These are phyloP conservation scores for Plebejus argus DNA, from an alignment of 2,888 invertebrate genomes.

Conservation along the genomic window DNA sequence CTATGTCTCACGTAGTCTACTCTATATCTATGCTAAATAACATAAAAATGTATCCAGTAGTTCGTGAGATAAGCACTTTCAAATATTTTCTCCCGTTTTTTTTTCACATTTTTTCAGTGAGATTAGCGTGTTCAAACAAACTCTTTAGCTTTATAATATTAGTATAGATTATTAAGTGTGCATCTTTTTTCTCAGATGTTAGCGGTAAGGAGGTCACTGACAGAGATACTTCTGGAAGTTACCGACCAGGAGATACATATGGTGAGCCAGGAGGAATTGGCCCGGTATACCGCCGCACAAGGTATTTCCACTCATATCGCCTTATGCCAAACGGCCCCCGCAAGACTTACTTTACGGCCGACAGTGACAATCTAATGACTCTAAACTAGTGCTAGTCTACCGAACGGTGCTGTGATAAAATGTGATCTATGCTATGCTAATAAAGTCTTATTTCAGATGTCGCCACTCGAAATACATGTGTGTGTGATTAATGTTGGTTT, in stretches of 20 bases:
- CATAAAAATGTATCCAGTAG: too few relatives aligned
- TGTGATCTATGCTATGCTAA: constrained; percentile 61
- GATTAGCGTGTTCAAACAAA: too few relatives aligned
- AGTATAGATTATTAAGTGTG: neutral
- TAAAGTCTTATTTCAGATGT: constrained; percentile 79
- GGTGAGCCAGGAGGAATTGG: constrained; percentile 92
- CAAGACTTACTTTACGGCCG: constrained; percentile 49
- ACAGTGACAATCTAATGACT: constrained; percentile 52
- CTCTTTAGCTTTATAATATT: too few relatives aligned
- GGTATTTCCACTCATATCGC: constrained; percentile 84
- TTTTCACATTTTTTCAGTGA: too few relatives aligned
- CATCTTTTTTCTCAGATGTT: constrained; percentile 84
- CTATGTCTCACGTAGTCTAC: too few relatives aligned
- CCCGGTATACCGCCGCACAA: constrained; percentile 90
- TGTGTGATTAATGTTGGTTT: constrained; percentile 80
- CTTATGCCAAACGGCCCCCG: constrained; percentile 57
- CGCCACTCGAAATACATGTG: constrained; percentile 67
- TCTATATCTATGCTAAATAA: too few relatives aligned
- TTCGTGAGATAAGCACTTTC: too few relatives aligned
- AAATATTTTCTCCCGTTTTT: too few relatives aligned
- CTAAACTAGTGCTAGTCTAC: constrained; percentile 55
- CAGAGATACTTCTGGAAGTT: constrained; percentile 96
- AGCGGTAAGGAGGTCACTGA: constrained; percentile 92
- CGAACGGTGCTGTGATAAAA: constrained; percentile 55
- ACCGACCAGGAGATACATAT: constrained; percentile 93